These are phyloP conservation scores for Cyanoramphus novaezelandiae DNA, from an alignment of 2,113 vertebrate genomes.

Conservation along the genomic window DNA sequence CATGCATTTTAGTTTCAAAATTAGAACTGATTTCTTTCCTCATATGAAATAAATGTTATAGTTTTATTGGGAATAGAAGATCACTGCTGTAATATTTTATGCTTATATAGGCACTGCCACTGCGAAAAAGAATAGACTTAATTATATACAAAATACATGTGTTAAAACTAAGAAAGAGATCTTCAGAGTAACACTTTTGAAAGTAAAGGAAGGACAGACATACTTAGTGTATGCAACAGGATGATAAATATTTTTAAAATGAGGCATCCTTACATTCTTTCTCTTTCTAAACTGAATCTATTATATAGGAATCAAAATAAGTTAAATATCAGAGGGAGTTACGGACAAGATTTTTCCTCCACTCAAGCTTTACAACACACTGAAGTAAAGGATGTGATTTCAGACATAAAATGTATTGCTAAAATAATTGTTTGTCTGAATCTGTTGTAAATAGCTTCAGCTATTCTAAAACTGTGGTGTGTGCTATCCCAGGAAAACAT, in stretches of 20 bases:
- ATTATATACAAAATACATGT: rapidly evolving
- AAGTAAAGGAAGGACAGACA: not conserved
- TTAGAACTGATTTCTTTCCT: not conserved
- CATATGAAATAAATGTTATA: not conserved
- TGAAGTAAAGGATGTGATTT: not conserved
- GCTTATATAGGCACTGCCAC: not conserved
- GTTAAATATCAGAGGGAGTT: not conserved
- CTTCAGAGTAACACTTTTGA: not conserved
- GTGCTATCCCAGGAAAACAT: not conserved
- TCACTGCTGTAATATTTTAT: not conserved
- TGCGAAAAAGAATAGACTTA: not conserved
- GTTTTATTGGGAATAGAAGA: not conserved
- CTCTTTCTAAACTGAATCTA: not conserved
- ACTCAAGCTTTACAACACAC: not conserved
- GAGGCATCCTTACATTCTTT: not conserved
- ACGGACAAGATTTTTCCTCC: not conserved
- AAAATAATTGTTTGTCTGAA: not conserved
- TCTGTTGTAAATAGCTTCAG: not conserved
- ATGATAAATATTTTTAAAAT: not conserved
- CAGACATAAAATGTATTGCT: not conserved
- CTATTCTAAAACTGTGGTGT: not conserved
- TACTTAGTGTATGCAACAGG: not conserved
- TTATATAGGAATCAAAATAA: not conserved
- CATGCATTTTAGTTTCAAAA: not conserved
- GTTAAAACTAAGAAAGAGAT: not conserved